Evolutionary conservation across 2,888 invertebrate species (phyloP), one percentile per base, ranked within the genome.

Genomic region (Lysandra coridon): DNA sequence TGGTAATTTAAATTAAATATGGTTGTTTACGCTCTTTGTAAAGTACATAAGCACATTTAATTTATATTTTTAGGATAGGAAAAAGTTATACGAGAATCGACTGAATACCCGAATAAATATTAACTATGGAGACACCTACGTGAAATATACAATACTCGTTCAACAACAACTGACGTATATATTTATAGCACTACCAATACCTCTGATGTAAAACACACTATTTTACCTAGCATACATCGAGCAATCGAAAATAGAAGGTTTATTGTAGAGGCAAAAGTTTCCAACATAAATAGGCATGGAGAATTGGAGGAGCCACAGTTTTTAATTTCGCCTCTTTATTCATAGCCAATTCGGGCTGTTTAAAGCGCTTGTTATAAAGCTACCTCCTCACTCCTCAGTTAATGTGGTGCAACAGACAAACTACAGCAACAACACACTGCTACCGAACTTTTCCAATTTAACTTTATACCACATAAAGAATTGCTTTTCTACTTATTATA

Each of bases 371-470:
- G 80, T 80, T 81, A 79, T 78, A 79, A 69, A 79, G 79, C 78
- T 85, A 77, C 74, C 80, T 79, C 78, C 79, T 81, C 79, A 87
- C 80, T 79, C 75, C 79, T 81, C 79, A 87, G 85, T 86, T 86
- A 86, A 84, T 86, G 86, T 85, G 85, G 85, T 87, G 85, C 83
- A 85, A 83, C 84, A 84, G 85, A 87, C 87, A 83, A 84, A 84
- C 87, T 86, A 85, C 85, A 86, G 88, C 85, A 88, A 87, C 85
- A 87, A 87, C 86, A 88, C 88, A 87, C 86, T 89, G 88, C 88
- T 87, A 83, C 83, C 83, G 84, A 92, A 92, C 89, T 92, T 91
- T 91, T 91, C 92, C 90, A 91, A 92, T 92, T 88, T 91, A 92
- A 91, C 90, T 92, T 91, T 87, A 90, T 86, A 87, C 87, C 88